A percentile compares a stretch with the other conserved stretches of the same genome.
Conservation (phyloP, 2,113 vertebrate species). For the Apteryx owenii region DNA sequence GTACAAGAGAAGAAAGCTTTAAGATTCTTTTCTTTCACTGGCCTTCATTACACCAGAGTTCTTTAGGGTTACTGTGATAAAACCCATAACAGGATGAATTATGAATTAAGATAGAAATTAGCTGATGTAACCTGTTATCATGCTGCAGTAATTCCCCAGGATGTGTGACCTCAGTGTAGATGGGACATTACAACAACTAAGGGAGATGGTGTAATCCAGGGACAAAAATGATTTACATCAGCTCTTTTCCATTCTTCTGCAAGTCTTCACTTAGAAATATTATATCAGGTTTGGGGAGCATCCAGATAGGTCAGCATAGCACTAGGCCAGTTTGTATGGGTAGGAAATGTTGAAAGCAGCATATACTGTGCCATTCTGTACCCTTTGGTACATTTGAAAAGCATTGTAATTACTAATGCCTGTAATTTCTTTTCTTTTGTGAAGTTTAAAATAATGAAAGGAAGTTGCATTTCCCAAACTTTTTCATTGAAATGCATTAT, state of each 20-base stretch:
- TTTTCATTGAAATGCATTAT: background rate
- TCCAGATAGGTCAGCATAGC: background rate
- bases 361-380: background rate
- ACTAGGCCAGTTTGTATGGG: background rate
- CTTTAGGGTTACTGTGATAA: background rate
- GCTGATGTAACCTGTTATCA: background rate
- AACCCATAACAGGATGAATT: background rate
- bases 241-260: background rate
- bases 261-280: background rate
- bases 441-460: background rate
- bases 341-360: background rate
- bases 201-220: background rate
- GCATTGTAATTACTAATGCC: background rate
- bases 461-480: background rate
- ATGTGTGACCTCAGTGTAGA: background rate
- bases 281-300: background rate
- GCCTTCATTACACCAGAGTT: background rate
- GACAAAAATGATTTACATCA: background rate
- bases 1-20: background rate
- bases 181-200: background rate
- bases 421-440: background rate
- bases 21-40: background rate
- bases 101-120: conserved; percentile 33
- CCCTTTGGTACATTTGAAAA: background rate
- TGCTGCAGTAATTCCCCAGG: background rate